Conservation (phyloP, 1,140 invertebrate genomes). For the Acyrthosiphon pisum region DNA sequence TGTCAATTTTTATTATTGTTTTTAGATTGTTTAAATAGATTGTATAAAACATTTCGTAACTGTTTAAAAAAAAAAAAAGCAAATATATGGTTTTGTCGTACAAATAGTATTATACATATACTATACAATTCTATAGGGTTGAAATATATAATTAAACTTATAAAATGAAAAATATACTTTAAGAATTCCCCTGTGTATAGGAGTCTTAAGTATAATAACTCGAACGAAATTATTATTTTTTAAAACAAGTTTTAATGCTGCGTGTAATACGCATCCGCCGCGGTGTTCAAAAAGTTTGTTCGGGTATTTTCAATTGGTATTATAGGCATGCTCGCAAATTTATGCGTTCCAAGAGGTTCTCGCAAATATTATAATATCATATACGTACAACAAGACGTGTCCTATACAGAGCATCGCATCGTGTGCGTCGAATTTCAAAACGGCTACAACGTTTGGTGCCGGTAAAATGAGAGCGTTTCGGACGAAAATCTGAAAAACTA, state of each 20-base stretch:
- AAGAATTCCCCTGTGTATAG: neutral
- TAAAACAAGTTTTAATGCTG: neutral
- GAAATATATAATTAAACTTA: neutral
- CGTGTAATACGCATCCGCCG: neutral
- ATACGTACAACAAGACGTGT: neutral
- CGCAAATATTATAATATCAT: neutral
- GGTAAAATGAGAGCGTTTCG: conserved; percentile 40
- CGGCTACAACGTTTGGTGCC: neutral
- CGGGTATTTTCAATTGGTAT: conserved; percentile 1
- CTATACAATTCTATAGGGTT: neutral
- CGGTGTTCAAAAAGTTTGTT: neutral
- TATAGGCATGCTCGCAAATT: neutral
- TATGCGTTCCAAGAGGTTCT: neutral
- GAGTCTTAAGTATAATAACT: neutral
- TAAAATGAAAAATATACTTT: neutral
- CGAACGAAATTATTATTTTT: neutral
- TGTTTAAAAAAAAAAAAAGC: neutral
- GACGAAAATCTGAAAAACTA: conserved; percentile 37
- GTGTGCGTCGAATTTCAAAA: conserved; percentile 45
- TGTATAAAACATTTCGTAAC: neutral
- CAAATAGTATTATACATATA: neutral
- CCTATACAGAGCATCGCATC: too few relatives aligned
- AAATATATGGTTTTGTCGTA: neutral
- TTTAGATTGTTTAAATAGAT: neutral
- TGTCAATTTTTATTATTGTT: neutral